These are phyloP conservation scores for Drosophila monieri DNA, from an alignment of 2,888 invertebrate species.

Conservation along the genomic window DNA sequence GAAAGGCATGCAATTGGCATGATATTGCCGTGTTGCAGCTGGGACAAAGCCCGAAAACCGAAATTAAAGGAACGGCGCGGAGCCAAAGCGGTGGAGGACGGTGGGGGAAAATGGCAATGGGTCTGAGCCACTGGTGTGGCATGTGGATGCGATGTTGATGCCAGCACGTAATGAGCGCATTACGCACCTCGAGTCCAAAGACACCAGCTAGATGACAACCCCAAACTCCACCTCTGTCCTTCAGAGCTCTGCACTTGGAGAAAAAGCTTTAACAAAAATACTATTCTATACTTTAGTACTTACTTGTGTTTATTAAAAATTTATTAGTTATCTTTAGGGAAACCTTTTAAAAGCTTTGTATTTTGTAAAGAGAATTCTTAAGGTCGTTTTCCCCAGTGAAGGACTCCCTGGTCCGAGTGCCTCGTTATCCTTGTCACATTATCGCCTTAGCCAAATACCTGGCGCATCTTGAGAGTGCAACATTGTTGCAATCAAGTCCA, in stretches of 20 bases:
- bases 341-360: not conserved
- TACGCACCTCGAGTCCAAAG: slow-evolving; percentile 65
- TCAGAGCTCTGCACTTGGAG: not conserved
- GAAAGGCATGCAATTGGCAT: slow-evolving; percentile 68
- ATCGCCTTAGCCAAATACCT: slow-evolving; percentile 74
- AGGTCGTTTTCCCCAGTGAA: slow-evolving; percentile 9
- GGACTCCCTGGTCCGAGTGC: slow-evolving; percentile 28
- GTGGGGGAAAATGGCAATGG: slow-evolving; percentile 1
- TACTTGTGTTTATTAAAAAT: not conserved
- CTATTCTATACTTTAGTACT: not conserved
- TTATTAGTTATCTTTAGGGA: not conserved
- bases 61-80: slow-evolving; percentile 34
- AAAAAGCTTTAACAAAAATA: not conserved
- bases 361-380: slow-evolving; percentile 4
- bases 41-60: slow-evolving; percentile 47
- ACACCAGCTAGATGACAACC: slow-evolving; percentile 11
- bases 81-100: not conserved
- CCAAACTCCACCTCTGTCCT: not conserved
- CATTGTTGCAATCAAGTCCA: slow-evolving; percentile 70
- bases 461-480: slow-evolving; percentile 71
- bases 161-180: slow-evolving; percentile 77
- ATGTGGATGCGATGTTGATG: slow-evolving; percentile 55
- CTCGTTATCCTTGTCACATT: slow-evolving; percentile 81
- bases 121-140: slow-evolving; percentile 48
- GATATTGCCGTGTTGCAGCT: slow-evolving; percentile 62